phyloP scores from a whole-genome alignment of 1,140 invertebrate species.

The Pseudomyrmex sp. region DNA sequence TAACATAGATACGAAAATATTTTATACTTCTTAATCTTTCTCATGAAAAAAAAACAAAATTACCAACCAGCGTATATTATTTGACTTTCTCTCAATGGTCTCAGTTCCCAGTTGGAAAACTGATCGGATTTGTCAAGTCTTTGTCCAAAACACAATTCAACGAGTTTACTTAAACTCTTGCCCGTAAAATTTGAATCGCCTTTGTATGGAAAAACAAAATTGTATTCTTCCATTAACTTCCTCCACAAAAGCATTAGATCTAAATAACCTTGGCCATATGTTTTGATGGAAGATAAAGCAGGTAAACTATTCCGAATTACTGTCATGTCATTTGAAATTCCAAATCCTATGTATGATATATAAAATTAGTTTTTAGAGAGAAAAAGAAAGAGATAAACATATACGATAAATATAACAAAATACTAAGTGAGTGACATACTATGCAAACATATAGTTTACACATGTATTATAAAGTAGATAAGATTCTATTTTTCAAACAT shows the following conservation, averaged over 20 bases:
- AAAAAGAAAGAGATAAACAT: too few species aligned
- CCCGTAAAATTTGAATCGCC: conserved; percentile 79
- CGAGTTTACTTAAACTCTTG: conserved; percentile 89
- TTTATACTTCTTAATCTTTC: neutral
- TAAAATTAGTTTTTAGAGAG: neutral
- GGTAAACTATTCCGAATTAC: conserved; percentile 86
- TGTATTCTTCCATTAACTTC: conserved; percentile 83
- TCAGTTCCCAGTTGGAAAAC: conserved; percentile 94
- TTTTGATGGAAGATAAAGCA: conserved; percentile 82
- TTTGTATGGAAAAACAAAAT: conserved; percentile 85
- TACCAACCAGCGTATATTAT: conserved; percentile 90
- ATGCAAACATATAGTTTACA: neutral
- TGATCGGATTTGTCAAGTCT: conserved; percentile 93
- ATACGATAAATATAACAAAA: too few species aligned
- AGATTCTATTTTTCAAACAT: conserved; percentile 62
- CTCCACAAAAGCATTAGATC: conserved; percentile 86
- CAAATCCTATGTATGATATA: conserved; percentile 84
- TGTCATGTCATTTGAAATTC: conserved; percentile 86
- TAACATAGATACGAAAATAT: conserved; percentile 8
- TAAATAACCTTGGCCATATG: conserved; percentile 83
- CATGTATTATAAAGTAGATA: neutral
- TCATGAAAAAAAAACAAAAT: neutral
- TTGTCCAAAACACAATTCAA: conserved; percentile 89
- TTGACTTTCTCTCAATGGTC: conserved; percentile 91
- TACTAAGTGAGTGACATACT: too few species aligned